Evolutionary conservation across 1,140 invertebrate species (phyloP).

Genomic region (Delia radicum): DNA sequence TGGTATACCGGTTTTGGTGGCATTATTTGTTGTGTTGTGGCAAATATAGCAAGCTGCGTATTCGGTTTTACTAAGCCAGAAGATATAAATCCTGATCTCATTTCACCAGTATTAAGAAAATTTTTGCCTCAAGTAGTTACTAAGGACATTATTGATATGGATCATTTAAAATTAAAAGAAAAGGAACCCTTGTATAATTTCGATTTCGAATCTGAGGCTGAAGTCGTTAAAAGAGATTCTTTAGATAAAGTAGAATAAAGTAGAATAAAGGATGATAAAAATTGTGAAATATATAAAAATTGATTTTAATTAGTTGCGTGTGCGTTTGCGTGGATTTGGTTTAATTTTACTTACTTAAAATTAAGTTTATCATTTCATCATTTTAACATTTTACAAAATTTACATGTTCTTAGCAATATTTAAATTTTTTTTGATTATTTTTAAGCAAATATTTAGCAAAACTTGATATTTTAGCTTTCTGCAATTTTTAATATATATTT

Average conservation of each 20-base stretch:
- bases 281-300: no score
- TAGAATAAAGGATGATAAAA: slow-evolving; percentile 15
- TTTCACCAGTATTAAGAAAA: slow-evolving; percentile 43
- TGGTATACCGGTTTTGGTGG: slow-evolving; percentile 45
- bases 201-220: slow-evolving; percentile 3
- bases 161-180: not conserved
- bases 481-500: no score
- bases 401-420: no score
- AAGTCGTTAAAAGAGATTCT: not conserved
- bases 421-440: no score
- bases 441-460: no score
- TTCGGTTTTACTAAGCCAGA: slow-evolving; percentile 41
- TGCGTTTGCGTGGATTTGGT: no score
- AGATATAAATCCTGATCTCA: slow-evolving; percentile 40
- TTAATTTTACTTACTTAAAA: no score
- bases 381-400: no score
- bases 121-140: slow-evolving; percentile 38
- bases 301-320: no score
- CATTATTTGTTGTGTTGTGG: slow-evolving; percentile 33
- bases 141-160: not conserved
- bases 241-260: not conserved
- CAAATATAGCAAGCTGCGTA: slow-evolving; percentile 32
- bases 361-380: no score
- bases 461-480: no score
- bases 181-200: not conserved